Percentiles rank a stretch among this genome's conserved stretches.
These are phyloP conservation scores for Caenorhabditis sp. DNA, from an alignment of 2,888 invertebrate genomes.

Conservation along the genomic window DNA sequence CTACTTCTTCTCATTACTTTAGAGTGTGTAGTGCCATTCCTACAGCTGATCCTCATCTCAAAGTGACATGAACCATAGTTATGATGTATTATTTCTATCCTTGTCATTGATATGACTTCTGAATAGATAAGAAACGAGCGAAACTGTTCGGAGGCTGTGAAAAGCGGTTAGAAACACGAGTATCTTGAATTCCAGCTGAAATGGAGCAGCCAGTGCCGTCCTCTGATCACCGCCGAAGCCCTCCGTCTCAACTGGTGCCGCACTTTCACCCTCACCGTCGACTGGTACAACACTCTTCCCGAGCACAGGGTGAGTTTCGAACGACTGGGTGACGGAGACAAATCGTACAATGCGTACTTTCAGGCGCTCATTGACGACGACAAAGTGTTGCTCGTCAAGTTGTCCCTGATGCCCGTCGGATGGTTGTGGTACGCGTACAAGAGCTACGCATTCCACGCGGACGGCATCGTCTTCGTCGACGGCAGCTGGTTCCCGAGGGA, in stretches of 20 bases:
- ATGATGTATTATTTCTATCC: no score
- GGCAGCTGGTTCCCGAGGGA: constrained; percentile 52
- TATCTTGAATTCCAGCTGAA: constrained; percentile 18
- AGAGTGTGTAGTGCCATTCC: no score
- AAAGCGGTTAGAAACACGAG: no score
- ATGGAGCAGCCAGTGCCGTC: constrained; percentile 10
- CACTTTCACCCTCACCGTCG: constrained; percentile 53
- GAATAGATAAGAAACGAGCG: no score
- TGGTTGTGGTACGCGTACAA: constrained; percentile 60
- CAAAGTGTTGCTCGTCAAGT: constrained; percentile 13
- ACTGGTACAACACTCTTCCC: constrained; percentile 45
- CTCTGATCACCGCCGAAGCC: constrained; percentile 39
- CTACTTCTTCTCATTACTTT: no score
- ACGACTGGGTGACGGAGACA: neutral
- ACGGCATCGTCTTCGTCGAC: constrained; percentile 57
- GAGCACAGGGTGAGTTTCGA: constrained; percentile 21
- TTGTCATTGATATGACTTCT: no score
- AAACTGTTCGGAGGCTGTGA: no score
- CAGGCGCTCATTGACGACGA: constrained; percentile 16
- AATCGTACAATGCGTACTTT: neutral
- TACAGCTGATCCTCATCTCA: no score
- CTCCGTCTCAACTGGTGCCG: constrained; percentile 58
- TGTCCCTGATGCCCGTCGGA: constrained; percentile 55
- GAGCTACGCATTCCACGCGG: constrained; percentile 24
- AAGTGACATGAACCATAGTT: no score